Evolutionary conservation across 2,797 vertebrate species (phyloP).

Genomic region (Malurus leucopterus): DNA sequence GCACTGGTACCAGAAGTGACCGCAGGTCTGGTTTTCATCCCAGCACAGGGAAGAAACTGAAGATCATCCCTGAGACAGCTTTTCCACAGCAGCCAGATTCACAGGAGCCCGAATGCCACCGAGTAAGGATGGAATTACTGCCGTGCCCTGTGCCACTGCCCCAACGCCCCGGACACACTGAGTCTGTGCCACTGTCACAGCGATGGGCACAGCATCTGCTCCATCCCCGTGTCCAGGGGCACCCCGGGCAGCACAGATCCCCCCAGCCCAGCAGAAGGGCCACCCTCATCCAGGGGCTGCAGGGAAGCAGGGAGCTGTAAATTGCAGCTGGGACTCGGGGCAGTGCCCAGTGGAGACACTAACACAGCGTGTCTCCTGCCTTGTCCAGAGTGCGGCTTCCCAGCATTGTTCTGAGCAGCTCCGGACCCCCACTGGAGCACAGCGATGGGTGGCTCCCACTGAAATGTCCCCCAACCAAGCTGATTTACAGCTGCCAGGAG

Average conservation of each 20-base stretch:
- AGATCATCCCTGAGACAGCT: background rate
- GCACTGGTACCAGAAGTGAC: constrained; percentile 27
- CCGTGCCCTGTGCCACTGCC: fast-evolving
- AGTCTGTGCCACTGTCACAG: background rate
- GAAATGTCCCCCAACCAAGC: constrained; percentile 51
- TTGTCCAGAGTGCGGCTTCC: constrained; percentile 59
- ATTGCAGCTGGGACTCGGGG: constrained; percentile 29
- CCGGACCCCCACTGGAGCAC: constrained; percentile 49
- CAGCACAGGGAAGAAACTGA: constrained; percentile 3
- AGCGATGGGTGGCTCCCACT: constrained; percentile 56
- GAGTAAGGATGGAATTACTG: background rate
- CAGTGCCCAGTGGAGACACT: constrained; percentile 62
- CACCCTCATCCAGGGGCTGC: background rate
- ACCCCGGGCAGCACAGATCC: too few species aligned
- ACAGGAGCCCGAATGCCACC: background rate
- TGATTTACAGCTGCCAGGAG: constrained; percentile 60
- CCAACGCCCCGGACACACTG: fast-evolving
- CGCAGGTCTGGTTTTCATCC: constrained; percentile 40
- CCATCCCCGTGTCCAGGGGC: background rate
- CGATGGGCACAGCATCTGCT: fast-evolving
- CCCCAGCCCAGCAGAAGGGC: background rate
- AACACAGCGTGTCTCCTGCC: constrained; percentile 61
- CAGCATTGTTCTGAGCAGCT: constrained; percentile 62
- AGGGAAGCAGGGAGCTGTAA: constrained; percentile 27
- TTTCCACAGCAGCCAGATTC: background rate